Base-by-base conservation (phyloP, 2,113 vertebrate species). In the Hippocampus barbouri region DNA sequence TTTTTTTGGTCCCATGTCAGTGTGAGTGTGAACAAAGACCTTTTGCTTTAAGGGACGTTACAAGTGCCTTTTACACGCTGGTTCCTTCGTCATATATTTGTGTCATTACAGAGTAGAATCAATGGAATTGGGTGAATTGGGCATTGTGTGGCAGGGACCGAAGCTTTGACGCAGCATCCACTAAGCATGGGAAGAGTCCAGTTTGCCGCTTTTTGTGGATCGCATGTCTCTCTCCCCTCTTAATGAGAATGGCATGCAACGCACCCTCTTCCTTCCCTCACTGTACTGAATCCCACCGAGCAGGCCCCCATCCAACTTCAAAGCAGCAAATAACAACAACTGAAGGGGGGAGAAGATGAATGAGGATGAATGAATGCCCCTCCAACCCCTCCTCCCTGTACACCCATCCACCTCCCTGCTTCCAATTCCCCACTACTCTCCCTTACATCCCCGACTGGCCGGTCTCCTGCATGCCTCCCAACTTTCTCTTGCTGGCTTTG, bases 291-390 rank as follows among this genome's bases (percentile, higher is more conserved):
- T 81, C 87, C 84, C 79, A 82, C 85, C 61, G 79, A 79, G 75
- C 79, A 74, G 82, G 85, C 76, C 77, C 74, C 86, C 78, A 75
- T 74, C 81, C 70, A 63, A 81, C 86, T 90, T 89, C 82, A 91
- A 92, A 92, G 84, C 80, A 61, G 79, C 82, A 84, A 88, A 90
- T 85, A 89, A 91, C 83, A 88, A 89, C 82, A 90, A 91, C 84
- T 84, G 82, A 88, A 85, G 69, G 78, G 57, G 79, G 77, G 71
- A 85, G 89, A 87, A 89, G 88, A 91, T 92, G 91, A 92, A 91
- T 92, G 91, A 86, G 89, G 91, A 91, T 92, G 91, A 91, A 91
- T 85, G 86, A 91, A 91, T 85, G 75, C 72, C 77, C 80, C 79
- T 67, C 79, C 43, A 14, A 76, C 80, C 54, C 21, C 21, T 4